Base-by-base conservation (phyloP, 1,140 invertebrate species). In the Physella acuta region DNA sequence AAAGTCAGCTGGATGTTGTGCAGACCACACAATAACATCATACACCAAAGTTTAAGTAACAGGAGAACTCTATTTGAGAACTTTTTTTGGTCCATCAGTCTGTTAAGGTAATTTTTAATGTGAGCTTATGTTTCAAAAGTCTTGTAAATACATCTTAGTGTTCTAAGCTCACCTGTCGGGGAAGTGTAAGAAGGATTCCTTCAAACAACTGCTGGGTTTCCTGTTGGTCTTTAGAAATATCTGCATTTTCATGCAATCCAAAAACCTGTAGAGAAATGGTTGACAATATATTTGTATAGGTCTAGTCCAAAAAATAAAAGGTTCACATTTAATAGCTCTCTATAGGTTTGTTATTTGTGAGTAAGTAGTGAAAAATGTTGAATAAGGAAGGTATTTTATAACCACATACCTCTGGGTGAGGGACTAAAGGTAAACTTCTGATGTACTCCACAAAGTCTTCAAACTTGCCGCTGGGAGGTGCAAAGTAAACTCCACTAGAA, bases 81-180 rank as follows among this genome's bases (percentile, higher is more conserved):
- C n/a, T n/a, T n/a, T n/a, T n/a, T n/a, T n/a, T n/a, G n/a, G n/a
- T n/a, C n/a, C n/a, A n/a, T n/a, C n/a, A n/a, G n/a, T n/a, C n/a
- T n/a, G n/a, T n/a, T n/a, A n/a, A n/a, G n/a, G n/a, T n/a, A n/a
- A n/a, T n/a, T n/a, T 49, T 49, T 49, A n/a, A 14, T 49, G n/a
- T 49, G n/a, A 49, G 44, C 44, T 49, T 14, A 11, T 49, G 44
- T 14, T 14, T 14, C 11, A 49, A 49, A 49, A 49, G 11, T 49
- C 11, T n/a, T 49, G 44, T 49, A 49, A 49, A 49, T 49, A 49
- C 11, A 49, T 14, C n/a, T n/a, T 14, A n/a, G n/a, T 49, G n/a
- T n/a, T n/a, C n/a, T n/a, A 8, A 28, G 51, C 76, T 64, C 85
- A 92, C 92, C 90, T 96, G 93, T 67, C 93, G 94, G 2, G 93